Base-by-base conservation (phyloP, 2,797 vertebrate genomes). In the Tenualosa thibaudeaui region DNA sequence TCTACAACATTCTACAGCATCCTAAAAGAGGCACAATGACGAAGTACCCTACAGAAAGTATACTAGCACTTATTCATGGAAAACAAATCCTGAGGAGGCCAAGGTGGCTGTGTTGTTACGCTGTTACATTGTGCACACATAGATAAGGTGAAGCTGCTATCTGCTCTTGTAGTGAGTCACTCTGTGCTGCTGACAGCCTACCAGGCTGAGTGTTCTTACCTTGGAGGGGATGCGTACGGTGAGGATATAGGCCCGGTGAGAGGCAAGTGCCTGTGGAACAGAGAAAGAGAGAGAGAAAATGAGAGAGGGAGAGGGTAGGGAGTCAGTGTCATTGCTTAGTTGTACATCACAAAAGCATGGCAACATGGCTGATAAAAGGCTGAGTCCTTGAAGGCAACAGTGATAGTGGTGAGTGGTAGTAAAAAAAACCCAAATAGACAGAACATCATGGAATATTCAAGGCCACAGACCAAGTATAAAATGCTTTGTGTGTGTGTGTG, bases 201-300 rank as follows among this genome's bases (percentile, higher is more conserved):
- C 71, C 71, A 46, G 65, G 17, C 37, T 78, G 71, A 15, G 71
- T 78, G 71, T 15, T 31, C 91, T 93, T 94, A 97, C 96, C 96
- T 97, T 97, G 89, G 94, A 95, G 82, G 96, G 96, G 89, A 96
- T 93, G 56, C 96, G 94, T 7, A 96, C 94, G 0, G 95, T 94
- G 86, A 97, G 88, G 1, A 97, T 93, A 92, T 97, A 97, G 54
- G 95, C 95, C 0, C 96, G 95, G 90, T 96, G 96, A 88, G 96
- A 95, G n/a, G 96, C 95, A 37, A 97, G 91, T 49, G 96, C 95
- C 96, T 97, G 86, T 12, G 85, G 89, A 88, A 85, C 10, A 43
- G 68, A 78, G 5, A 78, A 24, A 62, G 58, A 62, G 58, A 9
- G 58, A 9, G 58, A 9, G 58, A 19, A 8, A 7, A 19, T 6